Evolutionary conservation across 2,113 vertebrate species (phyloP), one percentile per base, ranked within the genome.

Genomic region (Sylvicapra grimmia): DNA sequence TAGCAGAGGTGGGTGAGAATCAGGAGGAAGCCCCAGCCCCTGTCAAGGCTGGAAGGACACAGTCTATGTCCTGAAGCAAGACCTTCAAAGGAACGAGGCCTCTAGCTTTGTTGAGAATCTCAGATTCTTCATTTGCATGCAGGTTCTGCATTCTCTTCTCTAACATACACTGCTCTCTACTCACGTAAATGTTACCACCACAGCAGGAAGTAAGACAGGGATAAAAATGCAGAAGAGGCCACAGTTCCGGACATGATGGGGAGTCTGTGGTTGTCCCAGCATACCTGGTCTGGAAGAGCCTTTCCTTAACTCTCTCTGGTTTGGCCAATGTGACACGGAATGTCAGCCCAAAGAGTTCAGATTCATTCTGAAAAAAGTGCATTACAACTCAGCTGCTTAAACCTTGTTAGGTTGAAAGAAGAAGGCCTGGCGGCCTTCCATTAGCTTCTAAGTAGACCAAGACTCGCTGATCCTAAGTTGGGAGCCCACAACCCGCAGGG

Each of bases 261-360:
- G 53, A 72, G 59, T 44, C 77, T 31, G 33, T 1, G 29, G 14
- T 44, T 16, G 83, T 5, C 12, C 61, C 59, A 6, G 40, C 98
- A 98, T 85, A 99, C 99, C 99, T 92, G 99, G 99, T 94, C 99
- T 99, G 94, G 99, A 99, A 0, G 99, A 99, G 11, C 99, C 99
- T 95, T 95, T 99, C 99, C 95, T 99, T 99, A 98, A 99, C 99
- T 96, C 99, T 98, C 99, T 99, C 99, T 12, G 99, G 99, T 72
- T 99, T 99, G 96, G 99, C 99, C 33, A 99, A 99, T 98, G 99
- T 99, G 94, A 99, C 99, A 0, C 99, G 99, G 96, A 99, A 99
- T 1, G 99, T 99, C 94, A 99, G 99, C 84, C 99, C 99, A 40
- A 99, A 99, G 88, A 99, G 99, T 98, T 99, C 99, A 0, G 99